Base-by-base conservation (phyloP, 1,140 invertebrate genomes). In the Hypsibius dujardini region DNA sequence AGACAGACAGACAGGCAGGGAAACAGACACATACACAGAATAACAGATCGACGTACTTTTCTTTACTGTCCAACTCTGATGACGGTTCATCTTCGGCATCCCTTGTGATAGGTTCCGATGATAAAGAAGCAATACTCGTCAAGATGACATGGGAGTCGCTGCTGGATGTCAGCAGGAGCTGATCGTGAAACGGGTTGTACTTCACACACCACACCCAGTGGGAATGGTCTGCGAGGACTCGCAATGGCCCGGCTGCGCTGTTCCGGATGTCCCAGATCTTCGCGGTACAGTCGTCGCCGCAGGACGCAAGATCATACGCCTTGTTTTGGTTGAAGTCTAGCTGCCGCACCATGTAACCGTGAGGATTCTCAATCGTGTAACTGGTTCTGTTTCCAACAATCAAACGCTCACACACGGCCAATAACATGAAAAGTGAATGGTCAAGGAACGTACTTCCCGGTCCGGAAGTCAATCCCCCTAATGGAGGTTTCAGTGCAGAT, bases 251-350 rank as follows among this genome's bases (percentile, higher is more conserved):
- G 76, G 88, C 84, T 46, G 81, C 84, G 1, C 86, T 81, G 77
- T 90, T 88, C 71, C 95, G 83, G 75, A 91, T 87, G 78, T 98
- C 95, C 94, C 95, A 98, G 75, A 98, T 93, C 78, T 92, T 92
- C 47, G 90, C 84, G 59, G 86, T 87, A 1, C 92, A 92, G 80
- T 98, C 94, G 79, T 98, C 94, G 1, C 94, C 94, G 76, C 91
- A 94, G 15, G 88, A 94, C 1, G 89, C 90, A 72, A 98, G 75
- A 77, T 90, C 88, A 77, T 95, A 95, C 76, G 95, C 92, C 77
- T 90, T 88, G 81, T 97, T 97, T 28, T 91, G 89, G 83, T 98
- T 98, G 77, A 95, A 96, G 80, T 98, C 94, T 28, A 98, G 77
- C 79, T 95, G 92, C 73, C 93, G 83, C 1, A 92, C 86, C 60